phyloP scores from a whole-genome alignment of 2,888 invertebrate species.

The Diarsia brunnea region DNA sequence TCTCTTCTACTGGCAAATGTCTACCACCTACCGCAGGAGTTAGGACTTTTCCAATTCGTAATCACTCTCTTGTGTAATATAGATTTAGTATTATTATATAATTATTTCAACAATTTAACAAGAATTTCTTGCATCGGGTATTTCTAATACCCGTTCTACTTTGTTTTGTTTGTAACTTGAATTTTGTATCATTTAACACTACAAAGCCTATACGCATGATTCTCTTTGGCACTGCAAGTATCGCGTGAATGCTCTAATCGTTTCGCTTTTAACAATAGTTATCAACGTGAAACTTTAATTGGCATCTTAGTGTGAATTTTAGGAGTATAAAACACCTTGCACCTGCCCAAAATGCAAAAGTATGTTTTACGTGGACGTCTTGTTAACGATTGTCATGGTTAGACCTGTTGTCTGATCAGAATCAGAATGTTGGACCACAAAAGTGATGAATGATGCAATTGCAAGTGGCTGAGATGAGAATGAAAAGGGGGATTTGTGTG shows the following conservation, averaged over 20 bases:
- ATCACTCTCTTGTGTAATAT: too few relatives aligned
- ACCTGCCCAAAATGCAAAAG: not conserved
- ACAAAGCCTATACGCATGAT: not conserved
- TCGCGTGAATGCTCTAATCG: constrained; percentile 24
- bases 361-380: not conserved
- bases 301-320: constrained; percentile 1
- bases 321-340: not conserved
- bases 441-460: too few relatives aligned
- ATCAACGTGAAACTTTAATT: constrained; percentile 5
- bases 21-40: too few relatives aligned
- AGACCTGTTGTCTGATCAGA: too few relatives aligned
- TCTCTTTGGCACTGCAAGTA: not conserved
- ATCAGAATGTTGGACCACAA: too few relatives aligned
- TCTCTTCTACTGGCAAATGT: too few relatives aligned
- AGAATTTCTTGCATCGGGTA: not conserved
- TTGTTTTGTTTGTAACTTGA: not conserved
- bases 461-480: too few relatives aligned
- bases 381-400: not conserved
- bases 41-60: too few relatives aligned
- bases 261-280: constrained; percentile 12
- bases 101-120: too few relatives aligned
- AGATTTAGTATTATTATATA: too few relatives aligned
- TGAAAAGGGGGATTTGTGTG: too few relatives aligned
- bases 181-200: constrained; percentile 21
- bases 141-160: not conserved